Conservation (phyloP, 2,113 vertebrate genomes). For the Pteronura brasiliensis region DNA sequence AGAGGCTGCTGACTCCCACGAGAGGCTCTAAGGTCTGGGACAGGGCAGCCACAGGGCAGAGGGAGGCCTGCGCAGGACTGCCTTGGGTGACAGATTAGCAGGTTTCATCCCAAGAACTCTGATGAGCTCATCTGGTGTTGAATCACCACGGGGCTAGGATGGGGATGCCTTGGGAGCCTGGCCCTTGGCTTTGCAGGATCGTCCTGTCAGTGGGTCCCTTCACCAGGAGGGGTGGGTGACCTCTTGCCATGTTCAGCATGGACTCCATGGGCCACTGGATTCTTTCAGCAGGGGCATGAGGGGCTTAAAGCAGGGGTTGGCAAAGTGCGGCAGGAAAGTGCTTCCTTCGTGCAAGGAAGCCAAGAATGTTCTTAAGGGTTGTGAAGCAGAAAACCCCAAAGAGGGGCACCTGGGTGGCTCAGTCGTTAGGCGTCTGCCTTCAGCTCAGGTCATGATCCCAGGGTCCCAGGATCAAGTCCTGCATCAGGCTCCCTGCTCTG, state of each 20-base stretch:
- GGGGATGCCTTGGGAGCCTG: not conserved
- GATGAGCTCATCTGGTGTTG: conserved; percentile 5
- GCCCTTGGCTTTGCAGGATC: fast-evolving
- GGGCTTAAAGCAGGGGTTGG: not conserved
- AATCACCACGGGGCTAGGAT: not conserved
- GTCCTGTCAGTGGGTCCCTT: not conserved
- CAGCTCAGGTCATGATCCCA: too few relatives aligned
- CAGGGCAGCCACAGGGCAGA: not conserved
- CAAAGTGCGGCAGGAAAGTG: not conserved
- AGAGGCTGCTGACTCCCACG: not conserved
- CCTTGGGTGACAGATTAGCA: not conserved
- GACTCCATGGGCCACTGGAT: not conserved
- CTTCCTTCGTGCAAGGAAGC: not conserved
- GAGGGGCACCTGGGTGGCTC: too few relatives aligned
- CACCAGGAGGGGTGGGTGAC: too few relatives aligned
- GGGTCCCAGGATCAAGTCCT: too few relatives aligned
- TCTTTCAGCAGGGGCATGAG: not conserved
- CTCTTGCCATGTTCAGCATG: not conserved
- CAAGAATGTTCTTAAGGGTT: not conserved
- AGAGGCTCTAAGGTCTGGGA: not conserved
- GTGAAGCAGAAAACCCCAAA: not conserved
- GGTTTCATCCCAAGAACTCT: not conserved
- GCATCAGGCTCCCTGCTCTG: too few relatives aligned
- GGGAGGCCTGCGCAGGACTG: not conserved
- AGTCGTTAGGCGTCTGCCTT: too few relatives aligned